Evolutionary conservation across 2,888 invertebrate genomes (phyloP), one percentile per base, ranked within the genome.

Genomic region (Amiota minor): DNA sequence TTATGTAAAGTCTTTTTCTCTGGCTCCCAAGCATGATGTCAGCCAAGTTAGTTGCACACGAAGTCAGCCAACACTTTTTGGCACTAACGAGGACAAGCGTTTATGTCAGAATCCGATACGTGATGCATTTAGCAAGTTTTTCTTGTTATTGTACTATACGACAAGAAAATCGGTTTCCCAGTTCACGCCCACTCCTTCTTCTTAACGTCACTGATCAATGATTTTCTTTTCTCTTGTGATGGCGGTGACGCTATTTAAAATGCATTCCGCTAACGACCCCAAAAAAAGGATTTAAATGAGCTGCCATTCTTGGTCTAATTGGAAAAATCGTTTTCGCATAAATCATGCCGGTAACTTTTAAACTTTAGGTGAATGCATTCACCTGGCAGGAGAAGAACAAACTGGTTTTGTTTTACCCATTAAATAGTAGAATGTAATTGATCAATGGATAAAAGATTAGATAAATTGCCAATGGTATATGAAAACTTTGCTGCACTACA

Each of bases 31-130:
- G 59, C 72, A 67, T 67, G 72, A 72, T 72, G 67, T 67, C 72
- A 73, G 76, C 67, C n/a, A 35, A 67, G 69, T 73, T 72, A 71
- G 56, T 80, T 18, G 75, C 77, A 85, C 82, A 83, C 77, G 85
- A 85, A 12, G 53, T 9, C 59, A 10, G 0, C 45, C 50, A 8
- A 18, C 53, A 53, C 35, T 14, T 62, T 64, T 20, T 77, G 85
- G 83, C 86, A 85, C 85, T 86, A 83, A 86, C 86, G 83, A 86
- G 86, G 85, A 83, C 83, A 84, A 83, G 86, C 83, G 86, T 86
- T 83, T 86, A 86, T 83, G 85, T 83, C 86, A 84, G 82, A 86
- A 84, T 80, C 83, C 85, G 80, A 85, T 86, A 83, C 83, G 86
- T 83, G 83, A 86, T 83, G 86, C 86, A 83, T 86, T 83, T 83